Conservation (phyloP, 2,113 vertebrate genomes). For the Hystrix brachyura region DNA sequence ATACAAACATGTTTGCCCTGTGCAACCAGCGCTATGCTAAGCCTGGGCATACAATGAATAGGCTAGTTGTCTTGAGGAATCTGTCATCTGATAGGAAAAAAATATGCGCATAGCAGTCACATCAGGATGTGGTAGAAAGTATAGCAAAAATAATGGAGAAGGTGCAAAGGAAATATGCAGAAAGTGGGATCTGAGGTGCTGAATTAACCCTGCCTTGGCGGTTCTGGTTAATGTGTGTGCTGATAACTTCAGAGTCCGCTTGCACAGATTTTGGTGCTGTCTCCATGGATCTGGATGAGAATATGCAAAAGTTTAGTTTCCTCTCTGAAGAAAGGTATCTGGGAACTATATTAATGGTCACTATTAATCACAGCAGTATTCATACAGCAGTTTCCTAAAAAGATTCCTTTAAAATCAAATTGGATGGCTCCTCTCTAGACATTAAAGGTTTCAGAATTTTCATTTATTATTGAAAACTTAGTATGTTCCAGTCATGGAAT, state of each 20-base stretch:
- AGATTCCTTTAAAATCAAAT: background rate
- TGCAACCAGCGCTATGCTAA: background rate
- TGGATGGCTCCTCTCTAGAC: background rate
- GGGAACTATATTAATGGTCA: background rate
- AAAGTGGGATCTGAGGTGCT: background rate
- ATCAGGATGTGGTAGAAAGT: background rate
- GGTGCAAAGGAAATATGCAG: no score
- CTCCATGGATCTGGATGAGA: background rate
- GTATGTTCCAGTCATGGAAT: background rate
- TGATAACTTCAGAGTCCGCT: background rate
- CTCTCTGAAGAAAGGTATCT: background rate
- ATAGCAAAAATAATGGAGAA: background rate
- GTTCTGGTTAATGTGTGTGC: accelerated
- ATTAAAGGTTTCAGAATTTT: background rate
- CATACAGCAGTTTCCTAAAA: background rate
- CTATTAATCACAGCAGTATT: background rate
- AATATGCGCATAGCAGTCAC: background rate
- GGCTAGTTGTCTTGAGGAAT: background rate
- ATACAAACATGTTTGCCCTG: background rate
- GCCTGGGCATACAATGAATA: background rate
- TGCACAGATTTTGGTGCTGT: background rate
- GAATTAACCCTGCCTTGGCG: background rate
- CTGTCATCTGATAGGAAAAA: background rate
- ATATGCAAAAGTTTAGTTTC: background rate
- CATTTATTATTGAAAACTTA: slow-evolving; percentile 57